phyloP scores from a whole-genome alignment of 2,113 vertebrate genomes.

The Oplegnathus fasciatus region DNA sequence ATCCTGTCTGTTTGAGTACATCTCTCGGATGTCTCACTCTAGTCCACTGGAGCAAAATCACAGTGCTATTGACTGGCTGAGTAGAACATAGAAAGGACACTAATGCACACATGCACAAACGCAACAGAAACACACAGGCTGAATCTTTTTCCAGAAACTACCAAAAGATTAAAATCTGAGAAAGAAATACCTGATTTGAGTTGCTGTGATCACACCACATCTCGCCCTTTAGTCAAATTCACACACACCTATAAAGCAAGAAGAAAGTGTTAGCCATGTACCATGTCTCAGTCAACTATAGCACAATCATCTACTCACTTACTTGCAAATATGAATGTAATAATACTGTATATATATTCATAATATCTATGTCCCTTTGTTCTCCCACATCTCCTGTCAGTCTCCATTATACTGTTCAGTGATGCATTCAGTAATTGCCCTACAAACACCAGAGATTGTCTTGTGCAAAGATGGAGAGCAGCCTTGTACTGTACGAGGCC shows the following conservation, averaged over 20 bases:
- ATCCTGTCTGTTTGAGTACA: slow-evolving; percentile 61
- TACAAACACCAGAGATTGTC: slow-evolving; percentile 24
- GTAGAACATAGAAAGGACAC: slow-evolving; percentile 10
- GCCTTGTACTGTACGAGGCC: neutral
- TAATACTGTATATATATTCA: neutral
- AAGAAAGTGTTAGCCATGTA: neutral
- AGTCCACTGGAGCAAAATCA: slow-evolving; percentile 16
- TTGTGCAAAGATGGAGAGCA: slow-evolving; percentile 27
- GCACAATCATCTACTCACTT: neutral
- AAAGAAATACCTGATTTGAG: slow-evolving; percentile 58
- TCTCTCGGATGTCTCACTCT: slow-evolving; percentile 43
- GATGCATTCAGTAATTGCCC: slow-evolving; percentile 36
- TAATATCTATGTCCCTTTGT: slow-evolving; percentile 9
- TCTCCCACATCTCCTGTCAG: slow-evolving; percentile 27
- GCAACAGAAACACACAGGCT: neutral
- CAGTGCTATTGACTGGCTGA: neutral
- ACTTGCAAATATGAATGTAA: slow-evolving; percentile 2
- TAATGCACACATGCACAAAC: slow-evolving; percentile 13
- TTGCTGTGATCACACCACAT: slow-evolving; percentile 62
- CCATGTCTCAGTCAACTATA: neutral
- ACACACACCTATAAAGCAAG: slow-evolving; percentile 35
- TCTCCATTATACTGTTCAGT: slow-evolving; percentile 31
- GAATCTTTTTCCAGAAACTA: neutral
- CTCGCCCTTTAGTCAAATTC: slow-evolving; percentile 34
- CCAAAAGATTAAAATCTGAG: neutral